Percentiles rank a stretch among this genome's conserved stretches.
Evolutionary conservation across 1,140 invertebrate genomes (phyloP).

Genomic region (Pogonomyrmex barbatus): DNA sequence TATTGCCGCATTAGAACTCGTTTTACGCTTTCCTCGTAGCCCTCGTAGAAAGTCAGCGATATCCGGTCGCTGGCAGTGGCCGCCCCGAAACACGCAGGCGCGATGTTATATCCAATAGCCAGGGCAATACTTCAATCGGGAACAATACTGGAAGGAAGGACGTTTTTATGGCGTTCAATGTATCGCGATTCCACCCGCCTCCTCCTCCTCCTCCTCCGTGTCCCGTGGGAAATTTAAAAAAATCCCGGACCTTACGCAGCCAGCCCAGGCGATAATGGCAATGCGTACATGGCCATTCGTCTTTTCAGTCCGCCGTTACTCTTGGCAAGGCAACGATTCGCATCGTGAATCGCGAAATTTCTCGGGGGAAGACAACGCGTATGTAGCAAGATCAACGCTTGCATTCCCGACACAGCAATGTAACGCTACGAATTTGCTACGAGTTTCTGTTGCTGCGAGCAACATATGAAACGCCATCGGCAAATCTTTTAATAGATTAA

Average conservation of each 20-base stretch:
- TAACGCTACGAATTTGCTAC: constrained; percentile 13
- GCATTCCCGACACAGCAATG: background rate
- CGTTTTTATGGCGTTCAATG: constrained; percentile 19
- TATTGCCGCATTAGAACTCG: constrained; percentile 56
- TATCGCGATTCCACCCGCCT: constrained; percentile 27
- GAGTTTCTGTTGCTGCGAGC: background rate
- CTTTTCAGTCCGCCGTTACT: constrained; percentile 9
- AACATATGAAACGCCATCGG: background rate
- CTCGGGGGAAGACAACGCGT: constrained; percentile 43
- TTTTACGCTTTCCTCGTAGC: constrained; percentile 54
- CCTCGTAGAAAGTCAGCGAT: constrained; percentile 22
- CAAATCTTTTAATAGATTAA: constrained; percentile 14
- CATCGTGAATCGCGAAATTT: constrained; percentile 43
- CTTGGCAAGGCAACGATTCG: background rate
- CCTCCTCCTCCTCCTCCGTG: too few relatives aligned
- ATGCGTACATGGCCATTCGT: constrained; percentile 47
- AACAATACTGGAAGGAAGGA: constrained; percentile 19
- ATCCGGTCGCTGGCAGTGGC: background rate
- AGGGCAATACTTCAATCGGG: constrained; percentile 61
- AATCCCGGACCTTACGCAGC: constrained; percentile 57
- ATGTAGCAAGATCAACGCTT: constrained; percentile 21
- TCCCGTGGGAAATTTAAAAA: constrained; percentile 71
- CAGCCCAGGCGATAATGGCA: constrained; percentile 22
- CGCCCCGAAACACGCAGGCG: background rate
- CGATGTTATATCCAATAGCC: constrained; percentile 24